Conservation (phyloP, 2,888 invertebrate species). For the Antheraea yamamai region DNA sequence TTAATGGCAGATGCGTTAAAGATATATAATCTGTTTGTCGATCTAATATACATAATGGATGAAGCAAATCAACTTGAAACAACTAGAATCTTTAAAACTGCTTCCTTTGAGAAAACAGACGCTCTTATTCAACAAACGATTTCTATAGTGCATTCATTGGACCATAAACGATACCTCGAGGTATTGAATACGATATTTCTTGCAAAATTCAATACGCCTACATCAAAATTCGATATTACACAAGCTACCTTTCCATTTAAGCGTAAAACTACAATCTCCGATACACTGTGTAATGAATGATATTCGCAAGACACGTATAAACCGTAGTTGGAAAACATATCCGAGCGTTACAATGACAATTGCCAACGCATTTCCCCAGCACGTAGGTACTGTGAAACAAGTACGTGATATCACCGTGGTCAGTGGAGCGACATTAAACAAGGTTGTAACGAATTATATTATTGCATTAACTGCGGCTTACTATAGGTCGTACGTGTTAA, state of each 20-base stretch:
- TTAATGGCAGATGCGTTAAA: no score
- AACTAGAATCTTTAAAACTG: no score
- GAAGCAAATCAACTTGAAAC: no score
- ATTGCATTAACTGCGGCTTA: not conserved
- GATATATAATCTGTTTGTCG: no score
- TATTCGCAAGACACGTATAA: not conserved
- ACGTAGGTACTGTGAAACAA: not conserved
- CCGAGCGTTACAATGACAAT: conserved; percentile 1
- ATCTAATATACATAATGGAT: no score
- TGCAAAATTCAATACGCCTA: not conserved
- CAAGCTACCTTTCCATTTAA: not conserved
- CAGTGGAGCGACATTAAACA: conserved; percentile 15
- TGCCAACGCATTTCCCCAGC: conserved; percentile 14
- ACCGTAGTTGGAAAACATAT: conserved; percentile 12
- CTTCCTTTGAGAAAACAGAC: no score
- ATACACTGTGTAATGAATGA: not conserved
- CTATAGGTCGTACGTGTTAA: not conserved
- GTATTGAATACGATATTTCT: no score
- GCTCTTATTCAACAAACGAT: no score
- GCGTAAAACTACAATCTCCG: conserved; percentile 3
- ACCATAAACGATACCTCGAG: not conserved
- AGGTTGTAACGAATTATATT: conserved; percentile 8
- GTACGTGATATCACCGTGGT: conserved; percentile 5
- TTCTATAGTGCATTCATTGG: not conserved
- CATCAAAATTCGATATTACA: not conserved